These are phyloP conservation scores for Bombus waltoni DNA, from an alignment of 1,140 invertebrate genomes.

Conservation along the genomic window DNA sequence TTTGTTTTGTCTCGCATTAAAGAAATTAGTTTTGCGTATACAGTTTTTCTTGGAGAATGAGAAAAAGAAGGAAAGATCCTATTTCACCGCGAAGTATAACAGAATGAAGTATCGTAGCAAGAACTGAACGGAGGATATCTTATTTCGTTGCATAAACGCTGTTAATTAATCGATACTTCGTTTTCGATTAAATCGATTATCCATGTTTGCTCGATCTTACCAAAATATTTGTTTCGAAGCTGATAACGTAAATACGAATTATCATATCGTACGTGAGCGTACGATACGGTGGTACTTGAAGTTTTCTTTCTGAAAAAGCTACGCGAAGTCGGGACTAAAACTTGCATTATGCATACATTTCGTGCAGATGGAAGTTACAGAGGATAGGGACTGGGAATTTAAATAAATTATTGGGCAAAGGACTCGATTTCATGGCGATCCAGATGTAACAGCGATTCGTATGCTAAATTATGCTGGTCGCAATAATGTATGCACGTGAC, in stretches of 20 bases:
- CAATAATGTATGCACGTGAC: neutral
- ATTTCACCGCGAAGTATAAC: too few species aligned
- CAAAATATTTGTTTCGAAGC: neutral
- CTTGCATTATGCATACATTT: conserved; percentile 15
- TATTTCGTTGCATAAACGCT: too few species aligned
- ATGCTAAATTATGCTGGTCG: conserved; percentile 39
- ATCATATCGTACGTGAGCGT: neutral
- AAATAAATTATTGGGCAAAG: conserved; percentile 33
- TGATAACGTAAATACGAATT: too few species aligned
- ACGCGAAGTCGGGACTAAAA: neutral
- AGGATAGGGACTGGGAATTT: neutral
- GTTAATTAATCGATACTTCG: neutral
- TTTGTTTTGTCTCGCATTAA: too few species aligned
- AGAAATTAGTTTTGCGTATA: too few species aligned
- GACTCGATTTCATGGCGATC: neutral
- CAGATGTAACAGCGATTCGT: conserved; percentile 2
- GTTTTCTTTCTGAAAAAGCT: neutral
- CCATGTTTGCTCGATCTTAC: neutral
- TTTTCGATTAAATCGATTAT: neutral
- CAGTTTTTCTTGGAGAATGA: too few species aligned
- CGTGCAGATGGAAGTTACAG: conserved; percentile 4
- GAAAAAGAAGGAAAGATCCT: too few species aligned
- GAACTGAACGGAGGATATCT: neutral
- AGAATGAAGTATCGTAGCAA: too few species aligned
- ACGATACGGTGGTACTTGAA: neutral